These are phyloP conservation scores for Amblyjoppa fuscipennis DNA, from an alignment of 2,888 invertebrate species.

Conservation along the genomic window DNA sequence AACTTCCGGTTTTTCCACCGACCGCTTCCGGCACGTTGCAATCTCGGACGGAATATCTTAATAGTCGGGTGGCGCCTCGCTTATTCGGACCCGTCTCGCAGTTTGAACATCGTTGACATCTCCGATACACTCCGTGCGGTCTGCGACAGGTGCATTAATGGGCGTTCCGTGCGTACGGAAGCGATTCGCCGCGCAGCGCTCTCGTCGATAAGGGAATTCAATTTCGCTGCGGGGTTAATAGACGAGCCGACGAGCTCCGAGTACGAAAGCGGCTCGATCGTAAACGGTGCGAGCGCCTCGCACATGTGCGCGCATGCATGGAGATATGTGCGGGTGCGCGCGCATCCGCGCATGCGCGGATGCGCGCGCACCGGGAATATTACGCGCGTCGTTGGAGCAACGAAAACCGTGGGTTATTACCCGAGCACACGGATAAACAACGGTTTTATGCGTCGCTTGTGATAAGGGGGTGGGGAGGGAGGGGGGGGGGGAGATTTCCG, in stretches of 20 bases:
- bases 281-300: conserved; percentile 8
- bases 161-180: neutral
- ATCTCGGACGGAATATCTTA: too few species aligned
- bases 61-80: too few species aligned
- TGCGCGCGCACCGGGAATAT: too few species aligned
- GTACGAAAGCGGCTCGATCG: conserved; percentile 23
- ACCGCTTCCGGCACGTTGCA: too few species aligned
- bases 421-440: neutral
- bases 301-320: neutral
- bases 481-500: neutral
- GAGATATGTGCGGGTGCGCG: too few species aligned
- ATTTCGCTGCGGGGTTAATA: conserved; percentile 38
- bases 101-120: neutral
- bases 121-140: neutral
- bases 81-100: neutral
- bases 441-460: neutral
- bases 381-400: too few species aligned
- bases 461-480: too few species aligned
- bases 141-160: neutral
- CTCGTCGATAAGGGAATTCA: conserved; percentile 45
- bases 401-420: conserved; percentile 1
- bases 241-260: conserved; percentile 4
- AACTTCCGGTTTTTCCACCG: too few species aligned
- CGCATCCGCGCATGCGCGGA: too few species aligned
- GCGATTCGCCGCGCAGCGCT: neutral